Conservation (phyloP, 2,113 vertebrate species). For the Typhlomys cinereus region DNA sequence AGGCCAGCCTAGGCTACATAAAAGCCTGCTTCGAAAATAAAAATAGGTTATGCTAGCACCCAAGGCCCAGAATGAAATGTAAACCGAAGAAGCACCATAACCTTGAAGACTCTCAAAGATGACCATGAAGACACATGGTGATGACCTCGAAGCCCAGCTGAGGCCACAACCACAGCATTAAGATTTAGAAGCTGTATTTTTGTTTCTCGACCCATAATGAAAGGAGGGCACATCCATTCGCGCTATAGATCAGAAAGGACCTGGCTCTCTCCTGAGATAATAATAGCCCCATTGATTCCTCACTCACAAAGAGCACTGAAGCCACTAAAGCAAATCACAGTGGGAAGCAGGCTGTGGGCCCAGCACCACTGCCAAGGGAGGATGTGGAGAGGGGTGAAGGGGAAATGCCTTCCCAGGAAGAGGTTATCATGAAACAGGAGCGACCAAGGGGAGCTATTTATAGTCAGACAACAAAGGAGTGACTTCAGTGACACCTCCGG, state of each 20-base stretch:
- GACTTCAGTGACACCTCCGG: slow-evolving; percentile 31
- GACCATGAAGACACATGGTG: background rate
- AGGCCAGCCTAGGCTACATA: background rate
- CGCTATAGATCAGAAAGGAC: background rate
- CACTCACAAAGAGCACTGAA: background rate
- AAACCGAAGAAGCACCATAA: background rate
- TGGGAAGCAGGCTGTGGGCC: background rate
- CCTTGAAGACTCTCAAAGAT: too few relatives aligned
- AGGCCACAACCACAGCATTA: background rate
- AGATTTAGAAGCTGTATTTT: background rate
- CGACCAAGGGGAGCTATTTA: slow-evolving; percentile 34
- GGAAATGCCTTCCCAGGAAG: slow-evolving; percentile 34
- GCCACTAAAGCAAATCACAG: background rate
- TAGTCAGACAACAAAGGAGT: slow-evolving; percentile 62
- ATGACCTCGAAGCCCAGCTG: background rate
- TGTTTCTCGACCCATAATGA: background rate
- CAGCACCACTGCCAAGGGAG: background rate
- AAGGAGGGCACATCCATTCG: background rate
- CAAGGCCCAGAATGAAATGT: background rate
- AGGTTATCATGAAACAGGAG: background rate
- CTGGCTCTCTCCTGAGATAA: background rate
- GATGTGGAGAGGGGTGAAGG: background rate
- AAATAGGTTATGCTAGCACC: background rate
- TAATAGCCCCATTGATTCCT: background rate
- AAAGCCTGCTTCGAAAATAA: background rate